Evolutionary conservation across 2,113 vertebrate species (phyloP), one percentile per base, ranked within the genome.

Genomic region (Oreocharis arfaki): DNA sequence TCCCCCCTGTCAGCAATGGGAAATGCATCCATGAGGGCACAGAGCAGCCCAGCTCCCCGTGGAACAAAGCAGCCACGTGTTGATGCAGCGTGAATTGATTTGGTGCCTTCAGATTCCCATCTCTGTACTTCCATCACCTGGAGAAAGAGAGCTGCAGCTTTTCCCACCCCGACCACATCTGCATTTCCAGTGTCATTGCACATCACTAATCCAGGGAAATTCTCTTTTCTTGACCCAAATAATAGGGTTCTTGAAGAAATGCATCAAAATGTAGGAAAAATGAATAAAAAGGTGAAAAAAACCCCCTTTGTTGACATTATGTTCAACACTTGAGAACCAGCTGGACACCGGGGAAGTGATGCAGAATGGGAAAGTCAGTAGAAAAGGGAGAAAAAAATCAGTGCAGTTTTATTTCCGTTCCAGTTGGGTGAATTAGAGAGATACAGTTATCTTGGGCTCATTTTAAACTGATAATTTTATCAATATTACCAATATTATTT

Each of bases 11-110:
- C 5, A 78, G 15, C 14, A 24, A 13, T 8, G 35, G 59, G 42
- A 52, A 76, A 63, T 10, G 16, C 59, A 30, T 23, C 0, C 1
- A 6, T 1, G 5, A 33, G 37, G 68, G 32, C 42, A 16, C 35
- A 63, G n/a, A 37, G 13, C 3, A 9, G 21, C 39, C 18, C 9
- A 30, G 1, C 0, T 61, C n/a, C 52, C 61, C 0, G 0, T 3
- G 30, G 28, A 35, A 16, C 2, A 4, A 4, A 9, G 11, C 10
- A 21, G 42, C 39, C 32, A 6, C 15, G 1, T 9, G 33, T 15
- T 2, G 55, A 3, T 56, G 44, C 4, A 4, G 30, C 91, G 27
- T 9, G 11, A 8, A 12, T 50, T 18, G 23, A 6, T 82, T 50
- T 56, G 60, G 16, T 27, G 55, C 2, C 1, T 33, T 74, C 79